Evolutionary conservation across 2,113 vertebrate species (phyloP).

Genomic region (Lophura nycthemera): DNA sequence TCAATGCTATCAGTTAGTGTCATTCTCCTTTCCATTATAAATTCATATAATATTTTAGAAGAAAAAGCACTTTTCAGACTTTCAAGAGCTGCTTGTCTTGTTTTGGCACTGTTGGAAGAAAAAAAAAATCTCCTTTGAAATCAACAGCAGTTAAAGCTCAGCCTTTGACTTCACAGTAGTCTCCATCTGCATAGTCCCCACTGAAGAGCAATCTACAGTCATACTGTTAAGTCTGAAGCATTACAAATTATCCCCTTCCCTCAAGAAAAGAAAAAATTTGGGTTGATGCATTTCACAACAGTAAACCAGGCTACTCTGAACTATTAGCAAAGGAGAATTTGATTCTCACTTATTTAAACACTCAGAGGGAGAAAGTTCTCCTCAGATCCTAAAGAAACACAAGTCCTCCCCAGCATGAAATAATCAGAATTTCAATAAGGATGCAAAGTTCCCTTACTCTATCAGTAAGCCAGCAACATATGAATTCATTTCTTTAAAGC

Average conservation of each 20-base stretch:
- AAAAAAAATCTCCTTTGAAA: neutral
- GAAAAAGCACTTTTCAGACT: constrained; percentile 91
- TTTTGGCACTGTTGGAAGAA: constrained; percentile 88
- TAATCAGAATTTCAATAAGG: neutral
- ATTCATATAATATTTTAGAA: constrained; percentile 93
- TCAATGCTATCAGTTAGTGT: constrained; percentile 96
- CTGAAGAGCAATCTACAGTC: neutral
- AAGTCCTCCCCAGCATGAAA: neutral
- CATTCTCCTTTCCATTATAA: constrained; percentile 94
- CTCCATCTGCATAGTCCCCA: neutral
- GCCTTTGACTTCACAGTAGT: neutral
- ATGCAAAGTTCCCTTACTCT: neutral
- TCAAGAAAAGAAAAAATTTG: neutral
- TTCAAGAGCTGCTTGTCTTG: constrained; percentile 92
- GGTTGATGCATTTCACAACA: neutral
- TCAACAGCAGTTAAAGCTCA: neutral
- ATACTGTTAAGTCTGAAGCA: neutral
- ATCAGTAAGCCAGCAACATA: neutral
- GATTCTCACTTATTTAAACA: neutral
- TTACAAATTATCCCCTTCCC: neutral
- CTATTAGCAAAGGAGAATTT: neutral
- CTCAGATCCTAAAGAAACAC: neutral
- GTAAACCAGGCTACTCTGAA: neutral
- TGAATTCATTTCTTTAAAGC: neutral
- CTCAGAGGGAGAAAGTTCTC: neutral